These are phyloP conservation scores for Strigamia transsilvanica DNA, from an alignment of 2,888 invertebrate species.

Conservation along the genomic window DNA sequence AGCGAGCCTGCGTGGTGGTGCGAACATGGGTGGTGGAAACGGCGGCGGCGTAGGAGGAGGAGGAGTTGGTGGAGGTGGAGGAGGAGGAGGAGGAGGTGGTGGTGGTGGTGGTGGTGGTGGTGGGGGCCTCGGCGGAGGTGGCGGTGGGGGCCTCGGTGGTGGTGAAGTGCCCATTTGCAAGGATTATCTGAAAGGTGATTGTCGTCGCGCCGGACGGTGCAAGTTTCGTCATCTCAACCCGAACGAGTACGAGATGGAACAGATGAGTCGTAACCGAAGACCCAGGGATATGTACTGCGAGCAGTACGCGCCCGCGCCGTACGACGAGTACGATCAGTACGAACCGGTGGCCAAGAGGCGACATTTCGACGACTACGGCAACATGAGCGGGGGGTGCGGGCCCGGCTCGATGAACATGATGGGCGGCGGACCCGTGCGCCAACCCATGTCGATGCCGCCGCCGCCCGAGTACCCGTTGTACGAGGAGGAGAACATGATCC, in stretches of 20 bases:
- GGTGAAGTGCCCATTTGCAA: conserved; percentile 69
- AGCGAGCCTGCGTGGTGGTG: conserved; percentile 55
- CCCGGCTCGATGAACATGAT: conserved; percentile 38
- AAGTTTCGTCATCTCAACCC: conserved; percentile 66
- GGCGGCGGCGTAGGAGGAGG: conserved; percentile 47
- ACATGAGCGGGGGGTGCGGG: conserved; percentile 40
- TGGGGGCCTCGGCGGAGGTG: conserved; percentile 36
- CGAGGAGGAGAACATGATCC: conserved; percentile 74
- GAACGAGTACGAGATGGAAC: conserved; percentile 54
- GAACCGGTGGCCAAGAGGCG: conserved; percentile 59
- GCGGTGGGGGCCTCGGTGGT: neutral
- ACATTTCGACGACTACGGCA: conserved; percentile 55
- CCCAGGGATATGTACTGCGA: conserved; percentile 55
- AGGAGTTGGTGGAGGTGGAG: conserved; percentile 60
- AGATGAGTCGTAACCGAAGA: conserved; percentile 50
- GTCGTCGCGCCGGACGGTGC: conserved; percentile 67
- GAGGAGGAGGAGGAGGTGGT: conserved; percentile 53
- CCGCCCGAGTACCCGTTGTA: conserved; percentile 58
- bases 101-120: conserved; percentile 58
- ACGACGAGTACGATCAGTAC: conserved; percentile 56
- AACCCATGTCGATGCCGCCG: conserved; percentile 53
- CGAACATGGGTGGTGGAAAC: conserved; percentile 22
- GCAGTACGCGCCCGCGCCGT: conserved; percentile 48
- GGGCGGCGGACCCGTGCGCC: conserved; percentile 54
- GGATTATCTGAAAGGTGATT: conserved; percentile 70